Base-by-base conservation (phyloP, 2,888 invertebrate species). In the Trachelus tabidus region DNA sequence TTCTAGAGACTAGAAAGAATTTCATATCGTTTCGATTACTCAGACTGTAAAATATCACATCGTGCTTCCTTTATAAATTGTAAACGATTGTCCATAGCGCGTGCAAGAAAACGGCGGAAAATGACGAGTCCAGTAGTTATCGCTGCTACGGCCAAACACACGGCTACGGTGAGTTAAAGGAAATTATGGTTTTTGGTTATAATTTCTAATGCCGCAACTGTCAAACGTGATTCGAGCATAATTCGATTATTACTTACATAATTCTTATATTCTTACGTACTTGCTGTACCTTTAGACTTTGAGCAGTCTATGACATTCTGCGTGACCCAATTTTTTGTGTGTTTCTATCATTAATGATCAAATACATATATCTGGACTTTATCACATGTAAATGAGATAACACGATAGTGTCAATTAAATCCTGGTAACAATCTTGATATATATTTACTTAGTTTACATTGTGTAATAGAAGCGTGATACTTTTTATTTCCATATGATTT, bases 61-160 rank as follows among this genome's bases (percentile, higher is more conserved):
- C 23, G 56, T 23, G 56, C 9, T 71, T 34, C 33, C 23, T 71
- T 31, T 11, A 34, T 31, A 71, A 71, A 31, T 30, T 31, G 31
- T 34, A 33, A 23, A 40, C 23, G 30, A 69, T 35, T 71, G 4
- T n/a, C 23, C 12, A n/a, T 75, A 75, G 78, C 40, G 31, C 34
- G 73, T 15, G 12, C 68, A 78, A 79, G 69, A 23, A 77, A 79
- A 56, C 30, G 34, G 37, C 37, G 35, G 71, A 84, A 79, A 80
- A 91, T 91, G 90, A 86, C 94, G 81, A 94, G 94, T 91, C 96
- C 97, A 82, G 96, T 97, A 84, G 94, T 97, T 88, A 94, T 97
- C 88, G 94, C 96, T 87, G 96, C 97, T 81, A 95, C 96, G 79
- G 94, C 95, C 82, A 96, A 96, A 92, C 97, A 97, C 88, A 96